These are phyloP conservation scores for Artemia sinica DNA, from an alignment of 2,888 invertebrate genomes.

Conservation along the genomic window DNA sequence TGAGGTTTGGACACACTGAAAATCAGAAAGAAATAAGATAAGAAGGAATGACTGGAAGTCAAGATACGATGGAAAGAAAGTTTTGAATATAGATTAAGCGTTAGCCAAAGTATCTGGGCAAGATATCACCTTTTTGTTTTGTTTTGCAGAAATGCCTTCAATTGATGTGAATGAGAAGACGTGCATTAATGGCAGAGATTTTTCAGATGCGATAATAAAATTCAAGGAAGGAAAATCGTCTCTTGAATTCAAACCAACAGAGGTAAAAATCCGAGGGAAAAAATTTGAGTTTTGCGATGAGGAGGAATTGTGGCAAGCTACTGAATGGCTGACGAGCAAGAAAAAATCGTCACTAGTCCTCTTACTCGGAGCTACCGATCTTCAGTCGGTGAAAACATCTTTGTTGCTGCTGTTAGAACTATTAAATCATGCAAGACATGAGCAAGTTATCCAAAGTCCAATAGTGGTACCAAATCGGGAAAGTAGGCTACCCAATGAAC, in stretches of 20 bases:
- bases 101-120: too few species aligned
- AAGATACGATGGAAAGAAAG: too few species aligned
- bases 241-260: background rate
- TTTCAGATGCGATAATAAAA: background rate
- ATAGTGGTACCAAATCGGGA: too few species aligned
- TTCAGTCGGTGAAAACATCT: background rate
- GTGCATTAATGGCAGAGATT: background rate
- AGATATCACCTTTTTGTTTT: too few species aligned
- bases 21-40: too few species aligned
- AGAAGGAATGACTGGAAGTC: too few species aligned
- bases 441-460: background rate
- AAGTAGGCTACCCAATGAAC: too few species aligned
- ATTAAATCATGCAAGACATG: background rate
- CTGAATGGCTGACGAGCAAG: background rate
- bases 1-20: too few species aligned
- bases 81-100: too few species aligned
- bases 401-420: background rate
- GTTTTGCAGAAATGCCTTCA: background rate
- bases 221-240: background rate
- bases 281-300: background rate
- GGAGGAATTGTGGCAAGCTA: background rate
- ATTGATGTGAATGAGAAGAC: background rate
- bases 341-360: background rate
- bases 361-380: background rate
- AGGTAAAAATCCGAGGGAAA: slow-evolving; percentile 1